A percentile compares a stretch with the other conserved stretches of the same genome.
Conservation (phyloP, 1,140 invertebrate species). For the Copidosoma floridanum region DNA sequence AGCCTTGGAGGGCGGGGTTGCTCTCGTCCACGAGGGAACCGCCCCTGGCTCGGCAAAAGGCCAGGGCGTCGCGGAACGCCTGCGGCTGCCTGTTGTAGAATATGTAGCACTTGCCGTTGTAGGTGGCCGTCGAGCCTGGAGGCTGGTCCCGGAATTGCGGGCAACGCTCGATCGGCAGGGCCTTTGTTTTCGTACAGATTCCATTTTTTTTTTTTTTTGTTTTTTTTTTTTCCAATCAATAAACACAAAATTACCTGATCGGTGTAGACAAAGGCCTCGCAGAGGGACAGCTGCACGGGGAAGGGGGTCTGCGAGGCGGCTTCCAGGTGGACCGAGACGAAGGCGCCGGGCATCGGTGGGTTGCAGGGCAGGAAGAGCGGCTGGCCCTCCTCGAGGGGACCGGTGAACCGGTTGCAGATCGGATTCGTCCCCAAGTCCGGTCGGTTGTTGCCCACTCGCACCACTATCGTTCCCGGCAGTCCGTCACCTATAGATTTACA, state of each 20-base stretch:
- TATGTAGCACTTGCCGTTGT: slow-evolving; percentile 95
- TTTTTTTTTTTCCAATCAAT: neutral
- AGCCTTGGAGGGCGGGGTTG: slow-evolving; percentile 90
- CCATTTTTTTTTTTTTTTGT: neutral
- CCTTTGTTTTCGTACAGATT: too few relatives aligned
- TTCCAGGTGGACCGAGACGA: slow-evolving; percentile 89
- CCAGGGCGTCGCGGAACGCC: slow-evolving; percentile 76
- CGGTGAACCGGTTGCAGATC: slow-evolving; percentile 87
- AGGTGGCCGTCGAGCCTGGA: slow-evolving; percentile 87
- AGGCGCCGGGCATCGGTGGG: slow-evolving; percentile 92
- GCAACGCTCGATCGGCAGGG: slow-evolving; percentile 88
- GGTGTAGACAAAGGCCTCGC: slow-evolving; percentile 93
- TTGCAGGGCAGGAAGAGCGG: slow-evolving; percentile 91
- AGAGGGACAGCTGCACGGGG: slow-evolving; percentile 80
- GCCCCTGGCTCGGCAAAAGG: slow-evolving; percentile 74
- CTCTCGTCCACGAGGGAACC: slow-evolving; percentile 89
- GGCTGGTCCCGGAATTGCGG: slow-evolving; percentile 90
- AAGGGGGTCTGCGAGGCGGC: slow-evolving; percentile 55
- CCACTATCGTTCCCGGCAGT: slow-evolving; percentile 81
- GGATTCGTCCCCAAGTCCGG: slow-evolving; percentile 91
- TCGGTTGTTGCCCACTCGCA: slow-evolving; percentile 91
- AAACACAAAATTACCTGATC: slow-evolving; percentile 66
- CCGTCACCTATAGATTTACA: slow-evolving; percentile 61
- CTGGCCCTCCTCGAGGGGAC: slow-evolving; percentile 83
- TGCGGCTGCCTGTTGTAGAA: slow-evolving; percentile 88